Evolutionary conservation across 2,797 vertebrate species (phyloP).

Genomic region (Tiaroga cobitis): DNA sequence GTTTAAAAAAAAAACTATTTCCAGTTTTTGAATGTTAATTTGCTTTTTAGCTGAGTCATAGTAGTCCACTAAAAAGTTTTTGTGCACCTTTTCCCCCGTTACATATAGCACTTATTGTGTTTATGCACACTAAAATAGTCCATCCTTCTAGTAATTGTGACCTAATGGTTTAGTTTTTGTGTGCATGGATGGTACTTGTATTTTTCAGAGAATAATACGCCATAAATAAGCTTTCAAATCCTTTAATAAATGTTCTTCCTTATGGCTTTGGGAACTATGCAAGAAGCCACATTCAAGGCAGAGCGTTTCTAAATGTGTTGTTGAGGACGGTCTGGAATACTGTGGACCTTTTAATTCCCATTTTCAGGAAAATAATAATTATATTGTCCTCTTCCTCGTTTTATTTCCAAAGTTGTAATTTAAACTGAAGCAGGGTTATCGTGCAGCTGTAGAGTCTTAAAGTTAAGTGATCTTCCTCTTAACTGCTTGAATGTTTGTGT

Average conservation of each 20-base stretch:
- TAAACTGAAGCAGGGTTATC: background rate
- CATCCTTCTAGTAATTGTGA: slow-evolving; percentile 20
- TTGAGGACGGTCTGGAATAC: background rate
- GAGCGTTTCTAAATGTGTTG: slow-evolving; percentile 18
- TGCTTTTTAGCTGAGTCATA: slow-evolving; percentile 34
- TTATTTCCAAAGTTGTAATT: slow-evolving; percentile 18
- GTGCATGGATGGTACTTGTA: background rate
- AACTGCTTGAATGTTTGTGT: slow-evolving; percentile 15
- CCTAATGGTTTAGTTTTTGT: slow-evolving; percentile 23
- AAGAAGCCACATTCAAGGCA: slow-evolving; percentile 15
- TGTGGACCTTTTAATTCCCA: background rate
- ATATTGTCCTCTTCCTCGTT: slow-evolving; percentile 7
- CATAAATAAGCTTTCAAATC: slow-evolving; percentile 20
- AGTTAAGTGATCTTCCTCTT: slow-evolving; percentile 12
- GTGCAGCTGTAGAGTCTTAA: slow-evolving; percentile 38
- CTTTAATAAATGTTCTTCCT: background rate
- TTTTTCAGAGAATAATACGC: slow-evolving; percentile 21
- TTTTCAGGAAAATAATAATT: background rate
- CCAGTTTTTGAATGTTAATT: slow-evolving; percentile 50
- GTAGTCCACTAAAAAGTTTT: slow-evolving; percentile 35
- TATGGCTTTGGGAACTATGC: slow-evolving; percentile 41
- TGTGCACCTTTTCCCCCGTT: slow-evolving; percentile 23
- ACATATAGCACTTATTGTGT: slow-evolving; percentile 54
- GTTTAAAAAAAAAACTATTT: background rate
- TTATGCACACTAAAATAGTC: slow-evolving; percentile 47